Evolutionary conservation across 2,888 invertebrate species (phyloP), one percentile per base, ranked within the genome.

Genomic region (Diarsia brunnea): DNA sequence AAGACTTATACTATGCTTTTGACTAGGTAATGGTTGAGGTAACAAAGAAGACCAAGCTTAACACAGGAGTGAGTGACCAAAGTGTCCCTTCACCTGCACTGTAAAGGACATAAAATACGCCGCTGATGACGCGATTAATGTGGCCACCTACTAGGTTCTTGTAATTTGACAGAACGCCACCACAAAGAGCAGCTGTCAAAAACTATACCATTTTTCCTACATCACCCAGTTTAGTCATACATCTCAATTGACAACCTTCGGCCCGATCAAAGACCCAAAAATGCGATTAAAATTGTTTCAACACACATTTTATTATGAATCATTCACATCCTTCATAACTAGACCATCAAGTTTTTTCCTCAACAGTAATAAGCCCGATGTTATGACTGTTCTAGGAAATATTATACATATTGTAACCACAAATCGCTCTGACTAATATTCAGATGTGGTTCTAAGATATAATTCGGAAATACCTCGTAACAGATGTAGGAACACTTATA

Each of bases 381-480:
- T 80, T 79, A 71, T 67, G 73, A 73, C 19, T 24, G 49, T 91
- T 89, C 90, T 79, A 27, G 80, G 90, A 91, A 90, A 85, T 73
- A 78, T 75, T 78, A 68, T 64, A 73, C 74, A 43, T 77, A 77
- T 66, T 73, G 66, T 80, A 88, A 91, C 90, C 91, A 85, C 90
- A 90, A 88, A 87, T 84, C 73, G 75, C 73, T 87, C 84, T 91
- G 93, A 91, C 90, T 91, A 90, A 91, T 85, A 84, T 87, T 85
- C 69, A 88, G 90, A 93, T 93, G 84, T 90, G 81, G 79, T 83
- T 84, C 75, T 81, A 69, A 91, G 93, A 94, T 84, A 91, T 84
- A 79, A 82, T 61, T 85, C 86, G 88, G 90, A 93, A 92, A 92
- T 91, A 84, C 85, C 83, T 77, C 80, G 76, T 87, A 86, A 81